phyloP scores from a whole-genome alignment of 2,888 invertebrate genomes.

The Elgonia sp. region DNA sequence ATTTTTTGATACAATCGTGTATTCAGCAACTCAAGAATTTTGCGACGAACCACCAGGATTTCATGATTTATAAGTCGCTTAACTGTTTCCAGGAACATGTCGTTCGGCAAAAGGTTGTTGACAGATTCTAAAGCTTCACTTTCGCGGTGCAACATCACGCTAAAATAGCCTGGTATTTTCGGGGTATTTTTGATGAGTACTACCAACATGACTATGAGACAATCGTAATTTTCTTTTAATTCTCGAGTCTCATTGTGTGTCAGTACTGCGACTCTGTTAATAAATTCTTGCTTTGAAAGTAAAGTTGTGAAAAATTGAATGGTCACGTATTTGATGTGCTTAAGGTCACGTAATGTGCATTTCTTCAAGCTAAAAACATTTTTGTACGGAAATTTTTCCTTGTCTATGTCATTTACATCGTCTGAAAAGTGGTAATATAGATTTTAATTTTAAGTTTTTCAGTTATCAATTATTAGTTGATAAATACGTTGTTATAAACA shows the following conservation, averaged over 20 bases:
- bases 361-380: conserved; percentile 90
- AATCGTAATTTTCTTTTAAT: conserved; percentile 90
- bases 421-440: not conserved
- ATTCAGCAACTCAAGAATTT: conserved; percentile 95
- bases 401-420: conserved; percentile 1
- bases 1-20: conserved; percentile 92
- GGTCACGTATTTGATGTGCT: conserved; percentile 94
- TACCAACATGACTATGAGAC: conserved; percentile 90
- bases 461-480: too few species aligned
- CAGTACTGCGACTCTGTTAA: conserved; percentile 89
- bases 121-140: conserved; percentile 92
- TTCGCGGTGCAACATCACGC: conserved; percentile 91
- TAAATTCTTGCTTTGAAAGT: conserved; percentile 90
- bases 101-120: conserved; percentile 92
- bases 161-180: not conserved
- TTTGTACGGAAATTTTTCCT: conserved; percentile 77
- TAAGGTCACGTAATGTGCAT: conserved; percentile 92
- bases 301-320: conserved; percentile 92
- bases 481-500: too few species aligned
- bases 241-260: conserved; percentile 86
- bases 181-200: too few species aligned
- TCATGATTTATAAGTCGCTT: conserved; percentile 91
- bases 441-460: too few species aligned
- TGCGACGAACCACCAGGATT: conserved; percentile 91
- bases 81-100: conserved; percentile 93